Conservation (phyloP, 2,797 vertebrate species). For the Macropus fuliginosus region DNA sequence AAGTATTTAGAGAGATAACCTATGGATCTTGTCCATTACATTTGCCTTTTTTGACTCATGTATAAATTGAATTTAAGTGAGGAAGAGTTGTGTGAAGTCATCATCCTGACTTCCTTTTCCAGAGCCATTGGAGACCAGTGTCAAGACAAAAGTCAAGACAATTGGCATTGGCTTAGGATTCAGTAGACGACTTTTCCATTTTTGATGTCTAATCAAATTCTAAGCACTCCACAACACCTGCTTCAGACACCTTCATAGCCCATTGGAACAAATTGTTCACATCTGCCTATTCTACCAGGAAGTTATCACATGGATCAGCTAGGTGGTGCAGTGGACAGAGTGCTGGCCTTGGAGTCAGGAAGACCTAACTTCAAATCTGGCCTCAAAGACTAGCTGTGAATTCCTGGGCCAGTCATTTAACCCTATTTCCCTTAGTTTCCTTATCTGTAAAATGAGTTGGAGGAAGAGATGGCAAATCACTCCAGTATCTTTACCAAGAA, state of each 20-base stretch:
- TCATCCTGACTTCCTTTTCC: not conserved
- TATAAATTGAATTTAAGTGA: not conserved
- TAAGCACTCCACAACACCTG: not conserved
- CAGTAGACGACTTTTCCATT: not conserved
- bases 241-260: not conserved
- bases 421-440: not conserved
- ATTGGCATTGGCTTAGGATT: not conserved
- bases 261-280: not conserved
- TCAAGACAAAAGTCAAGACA: not conserved
- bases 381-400: not conserved
- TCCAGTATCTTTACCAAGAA: not conserved
- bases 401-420: not conserved
- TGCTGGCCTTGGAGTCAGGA: not conserved
- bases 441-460: not conserved
- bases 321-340: not conserved
- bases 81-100: not conserved
- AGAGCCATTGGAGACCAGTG: not conserved
- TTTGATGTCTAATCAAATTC: not conserved
- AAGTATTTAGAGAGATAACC: not conserved
- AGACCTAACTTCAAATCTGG: not conserved
- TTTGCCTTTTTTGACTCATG: not conserved
- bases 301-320: not conserved
- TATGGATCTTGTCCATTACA: not conserved
- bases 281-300: not conserved
- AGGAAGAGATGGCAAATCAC: not conserved